Evolutionary conservation across 2,113 vertebrate species (phyloP), one percentile per base, ranked within the genome.

Genomic region (Panthera leo): DNA sequence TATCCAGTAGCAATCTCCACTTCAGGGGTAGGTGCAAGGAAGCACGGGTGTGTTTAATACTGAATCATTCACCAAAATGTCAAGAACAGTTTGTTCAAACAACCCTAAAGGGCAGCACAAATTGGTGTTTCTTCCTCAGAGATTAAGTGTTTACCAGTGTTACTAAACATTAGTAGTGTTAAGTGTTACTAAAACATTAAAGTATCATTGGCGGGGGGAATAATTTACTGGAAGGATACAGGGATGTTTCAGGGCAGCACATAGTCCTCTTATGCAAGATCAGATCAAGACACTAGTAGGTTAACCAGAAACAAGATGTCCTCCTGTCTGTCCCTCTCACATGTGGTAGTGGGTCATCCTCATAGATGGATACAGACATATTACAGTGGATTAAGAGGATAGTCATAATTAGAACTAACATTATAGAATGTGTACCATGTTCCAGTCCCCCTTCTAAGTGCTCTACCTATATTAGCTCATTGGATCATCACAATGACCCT

Each of bases 31-130:
- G 79, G 75, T 71, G 55, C 51, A n/a, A 51, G 36, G n/a, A 27
- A 85, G 23, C 3, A 0, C 53, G 39, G 9, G 39, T 31, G 9
- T 29, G 27, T 45, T 91, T 85, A 71, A 71, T 10, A 42, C 76
- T 14, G 21, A 85, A 63, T 71, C 21, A 5, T 83, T 98, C 51
- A 61, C 70, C 68, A 58, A 80, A 92, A 92, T 82, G 36, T 90
- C 87, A 85, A 85, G 75, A 97, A 71, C 8, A 21, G 45, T 87
- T 91, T 92, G 19, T 91, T 83, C 63, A 75, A 53, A 89, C 63
- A n/a, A 5, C 78, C 95, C 91, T 91, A 92, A 85, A 95, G 90
- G 87, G 55, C 14, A 68, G 58, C 25, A 25, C 34, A 92, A 45
- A 82, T 61, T 87, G 42, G 4, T 71, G 15, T 61, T 92, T 90